phyloP scores from a whole-genome alignment of 2,797 vertebrate species.

The Loris lydekkerianus region DNA sequence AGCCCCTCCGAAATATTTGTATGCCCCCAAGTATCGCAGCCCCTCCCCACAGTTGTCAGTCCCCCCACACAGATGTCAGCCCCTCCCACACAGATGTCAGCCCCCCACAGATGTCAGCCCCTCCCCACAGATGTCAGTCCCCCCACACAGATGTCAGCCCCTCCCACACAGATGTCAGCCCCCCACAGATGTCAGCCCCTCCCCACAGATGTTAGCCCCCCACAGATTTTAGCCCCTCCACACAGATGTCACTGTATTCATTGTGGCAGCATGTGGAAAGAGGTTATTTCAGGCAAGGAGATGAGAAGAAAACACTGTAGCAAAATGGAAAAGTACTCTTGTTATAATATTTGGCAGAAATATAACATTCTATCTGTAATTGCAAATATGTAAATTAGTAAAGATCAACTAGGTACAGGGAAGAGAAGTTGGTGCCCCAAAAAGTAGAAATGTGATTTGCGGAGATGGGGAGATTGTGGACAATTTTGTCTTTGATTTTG shows the following conservation, averaged over 20 bases:
- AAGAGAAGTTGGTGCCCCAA: accelerated
- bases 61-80: too few species aligned
- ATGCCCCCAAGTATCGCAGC: too few species aligned
- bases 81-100: too few species aligned
- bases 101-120: too few species aligned
- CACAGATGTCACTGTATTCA: accelerated
- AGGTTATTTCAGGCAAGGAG: not conserved
- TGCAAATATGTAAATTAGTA: not conserved
- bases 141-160: too few species aligned
- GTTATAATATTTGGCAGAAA: not conserved
- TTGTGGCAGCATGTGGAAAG: accelerated
- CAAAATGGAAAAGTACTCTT: not conserved
- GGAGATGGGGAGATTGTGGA: not conserved
- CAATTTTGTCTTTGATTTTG: not conserved
- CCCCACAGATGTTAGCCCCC: too few species aligned
- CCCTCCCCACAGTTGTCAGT: too few species aligned
- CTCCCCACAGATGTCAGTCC: accelerated
- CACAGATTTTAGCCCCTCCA: too few species aligned
- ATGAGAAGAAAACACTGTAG: not conserved
- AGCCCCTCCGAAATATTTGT: too few species aligned
- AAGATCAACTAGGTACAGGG: not conserved
- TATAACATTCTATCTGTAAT: not conserved
- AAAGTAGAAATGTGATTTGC: not conserved
- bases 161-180: too few species aligned
- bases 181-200: too few species aligned